Conservation (phyloP, 2,888 invertebrate genomes). For the Agriopis aurantiaria region DNA sequence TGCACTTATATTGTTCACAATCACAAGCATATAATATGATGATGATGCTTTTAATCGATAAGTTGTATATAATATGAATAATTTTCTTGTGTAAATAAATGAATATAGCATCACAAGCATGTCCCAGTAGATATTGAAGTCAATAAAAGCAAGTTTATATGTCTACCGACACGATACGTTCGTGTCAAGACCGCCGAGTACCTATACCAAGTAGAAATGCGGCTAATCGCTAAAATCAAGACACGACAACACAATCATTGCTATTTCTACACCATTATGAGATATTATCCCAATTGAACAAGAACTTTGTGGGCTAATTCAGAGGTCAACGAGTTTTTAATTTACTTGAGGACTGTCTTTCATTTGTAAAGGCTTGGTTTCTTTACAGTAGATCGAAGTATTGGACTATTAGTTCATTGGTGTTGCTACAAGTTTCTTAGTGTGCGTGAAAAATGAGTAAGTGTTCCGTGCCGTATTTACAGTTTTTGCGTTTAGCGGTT, state of each 20-base stretch:
- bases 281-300: conserved; percentile 8
- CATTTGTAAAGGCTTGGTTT: no score
- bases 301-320: conserved; percentile 7
- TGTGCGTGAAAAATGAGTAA: no score
- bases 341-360: background rate
- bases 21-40: no score
- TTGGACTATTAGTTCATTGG: no score
- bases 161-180: background rate
- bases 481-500: no score
- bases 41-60: no score
- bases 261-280: conserved; percentile 16
- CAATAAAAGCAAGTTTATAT: background rate
- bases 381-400: no score
- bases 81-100: no score
- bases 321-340: background rate
- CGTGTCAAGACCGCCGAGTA: conserved; percentile 6
- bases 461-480: no score
- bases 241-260: conserved; percentile 20
- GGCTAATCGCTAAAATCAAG: conserved; percentile 22
- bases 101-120: no score
- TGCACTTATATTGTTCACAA: background rate
- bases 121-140: background rate
- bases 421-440: no score
- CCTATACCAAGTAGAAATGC: conserved; percentile 27
- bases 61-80: no score